phyloP scores from a whole-genome alignment of 2,888 invertebrate genomes.

The Steromphala cineraria region DNA sequence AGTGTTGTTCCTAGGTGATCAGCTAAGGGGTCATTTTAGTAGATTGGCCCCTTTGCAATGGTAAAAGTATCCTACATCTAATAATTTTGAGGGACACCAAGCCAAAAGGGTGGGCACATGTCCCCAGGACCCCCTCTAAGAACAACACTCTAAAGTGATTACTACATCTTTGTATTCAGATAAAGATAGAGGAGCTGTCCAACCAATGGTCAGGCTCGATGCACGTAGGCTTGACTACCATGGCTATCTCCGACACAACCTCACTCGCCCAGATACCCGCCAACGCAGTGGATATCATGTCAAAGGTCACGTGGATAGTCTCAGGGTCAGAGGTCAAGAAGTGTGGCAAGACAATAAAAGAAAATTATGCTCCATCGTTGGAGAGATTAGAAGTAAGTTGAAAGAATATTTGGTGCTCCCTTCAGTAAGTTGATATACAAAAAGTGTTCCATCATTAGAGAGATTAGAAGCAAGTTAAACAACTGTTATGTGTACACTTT shows the following conservation, averaged over 20 bases:
- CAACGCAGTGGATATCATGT: conserved; percentile 64
- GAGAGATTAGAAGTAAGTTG: conserved; percentile 84
- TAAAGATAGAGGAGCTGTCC: conserved; percentile 88
- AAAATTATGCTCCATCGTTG: conserved; percentile 84
- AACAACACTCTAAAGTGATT: no score
- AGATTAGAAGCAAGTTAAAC: conserved; percentile 81
- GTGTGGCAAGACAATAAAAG: conserved; percentile 81
- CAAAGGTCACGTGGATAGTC: conserved; percentile 72
- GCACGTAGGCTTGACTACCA: conserved; percentile 91
- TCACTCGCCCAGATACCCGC: conserved; percentile 77
- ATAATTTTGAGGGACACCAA: no score
- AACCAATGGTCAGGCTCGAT: conserved; percentile 94
- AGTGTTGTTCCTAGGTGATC: no score
- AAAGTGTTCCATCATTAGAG: conserved; percentile 84
- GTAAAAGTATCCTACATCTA: no score
- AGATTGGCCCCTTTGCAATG: no score
- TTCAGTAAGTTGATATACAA: no score
- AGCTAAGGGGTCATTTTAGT: no score
- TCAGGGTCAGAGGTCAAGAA: conserved; percentile 83
- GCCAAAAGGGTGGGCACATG: no score
- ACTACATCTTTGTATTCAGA: conserved; percentile 52
- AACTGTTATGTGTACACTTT: no score
- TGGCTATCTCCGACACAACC: conserved; percentile 80
- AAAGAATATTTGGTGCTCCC: no score
- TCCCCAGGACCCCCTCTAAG: no score